Evolutionary conservation across 2,113 vertebrate species (phyloP), one percentile per base, ranked within the genome.

Genomic region (Dasyornis broadbenti): DNA sequence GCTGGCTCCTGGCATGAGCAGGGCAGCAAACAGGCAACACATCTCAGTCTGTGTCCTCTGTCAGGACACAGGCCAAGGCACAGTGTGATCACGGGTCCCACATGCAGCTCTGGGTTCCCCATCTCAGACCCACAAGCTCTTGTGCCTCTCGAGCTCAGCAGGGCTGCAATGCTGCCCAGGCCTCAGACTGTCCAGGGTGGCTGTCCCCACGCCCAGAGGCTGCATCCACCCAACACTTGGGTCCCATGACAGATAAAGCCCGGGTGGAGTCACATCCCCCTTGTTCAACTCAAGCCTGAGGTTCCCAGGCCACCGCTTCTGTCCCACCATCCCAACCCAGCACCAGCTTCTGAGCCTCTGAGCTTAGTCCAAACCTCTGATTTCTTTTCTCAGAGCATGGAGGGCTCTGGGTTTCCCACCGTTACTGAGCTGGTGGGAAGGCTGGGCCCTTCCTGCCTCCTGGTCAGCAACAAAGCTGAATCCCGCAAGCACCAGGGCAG

Each of bases 51-150:
- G 13, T 13, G 37, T 15, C 56, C 64, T 22, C 30, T 53, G 45
- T 28, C 9, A 3, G 23, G 66, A 15, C 47, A 40, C 0, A 0
- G 31, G 24, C 40, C 5, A n/a, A 53, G 56, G 31, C n/a, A 42
- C 1, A 6, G 30, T 5, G 52, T 61, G n/a, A 37, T 64, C 27
- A 0, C 3, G 5, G 35, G 57, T 19, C 33, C 33, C 18, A 3
- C 7, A 2, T 1, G 9, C 44, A 79, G 65, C 39, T 24, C 59
- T 11, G 18, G 52, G 4, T 27, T 47, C 30, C 18, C 65, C 2
- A 3, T 22, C 37, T 71, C 68, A 49, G 35, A 42, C 21, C n/a
- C 37, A 39, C 23, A 8, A 54, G 33, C 45, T 40, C 59, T 70
- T 19, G 4, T 3, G 2, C 4, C 7, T 56, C 24, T 60, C 0